Evolutionary conservation across 2,797 vertebrate species (phyloP), one percentile per base, ranked within the genome.

Genomic region (Tragopan temminckii): DNA sequence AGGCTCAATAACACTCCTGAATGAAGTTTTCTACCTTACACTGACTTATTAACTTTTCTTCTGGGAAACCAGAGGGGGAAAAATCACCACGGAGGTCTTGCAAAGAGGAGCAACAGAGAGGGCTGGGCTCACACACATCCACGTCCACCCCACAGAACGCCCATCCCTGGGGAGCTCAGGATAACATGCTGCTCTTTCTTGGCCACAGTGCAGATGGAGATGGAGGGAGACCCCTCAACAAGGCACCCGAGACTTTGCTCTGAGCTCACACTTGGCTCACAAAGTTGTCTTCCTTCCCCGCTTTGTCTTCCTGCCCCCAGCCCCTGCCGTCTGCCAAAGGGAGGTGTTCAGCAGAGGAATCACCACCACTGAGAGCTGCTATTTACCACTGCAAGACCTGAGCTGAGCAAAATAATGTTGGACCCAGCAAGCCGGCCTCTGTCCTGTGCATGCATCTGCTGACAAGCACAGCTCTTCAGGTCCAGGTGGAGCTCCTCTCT

Each of bases 21-120:
- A 42, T 7, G 2, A 58, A 43, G 23, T 10, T 43, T 90, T 46
- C 64, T 87, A 48, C 88, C 62, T 71, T 71, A 33, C 19, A 61
- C 33, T 20, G 25, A 36, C 2, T 62, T 21, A 40, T 0, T 25
- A 25, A 6, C 4, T 33, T 45, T 40, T 72, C 70, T 79, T 11
- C 61, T 55, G 57, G 31, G 57, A 88, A 90, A 67, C 0, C 11
- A 29, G 27, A 86, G 38, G 7, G 24, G 23, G 1, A n/a, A 69
- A 82, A 86, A 9, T 0, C 36, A 42, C 7, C 4, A 6, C 1
- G 0, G 31, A 75, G 14, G 29, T 29, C 10, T 45, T 18, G 11
- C 2, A 12, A 62, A 83, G 21, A 31, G 53, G 55, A 38, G 11
- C 7, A 8, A 2, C 1, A 1, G 38, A 45, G 40, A 36, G 4